Base-by-base conservation (phyloP, 2,888 invertebrate species). In the Myopa testacea region DNA sequence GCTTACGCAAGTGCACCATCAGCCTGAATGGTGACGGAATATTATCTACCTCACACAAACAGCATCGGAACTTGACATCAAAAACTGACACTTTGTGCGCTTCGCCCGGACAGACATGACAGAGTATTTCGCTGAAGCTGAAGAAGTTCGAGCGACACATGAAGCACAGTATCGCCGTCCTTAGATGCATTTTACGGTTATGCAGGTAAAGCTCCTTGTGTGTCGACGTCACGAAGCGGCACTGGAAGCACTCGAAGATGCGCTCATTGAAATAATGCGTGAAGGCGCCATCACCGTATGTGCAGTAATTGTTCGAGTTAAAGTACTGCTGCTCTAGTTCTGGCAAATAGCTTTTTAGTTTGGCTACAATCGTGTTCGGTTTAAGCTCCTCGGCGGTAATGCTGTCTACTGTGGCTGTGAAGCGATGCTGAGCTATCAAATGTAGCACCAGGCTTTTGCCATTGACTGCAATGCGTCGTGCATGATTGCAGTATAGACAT, bases 61-160 rank as follows among this genome's bases (percentile, higher is more conserved):
- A 95, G 88, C 96, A 96, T 83, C 95, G 92, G 89, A 94, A 96
- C 83, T 92, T 92, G 80, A 94, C 91, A 88, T 94, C 93, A 34
- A 86, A 86, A 4, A 86, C 80, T 6, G 84, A 82, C 3, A 83
- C 83, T 77, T 84, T 85, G 85, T 91, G 91, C 73, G 93, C 90
- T 81, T 90, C 90, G 72, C 96, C 96, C 34, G 96, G 95, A 89
- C 96, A 96, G 84, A 96, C 91, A 90, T 96, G 96, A 90, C 96
- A 96, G 80, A 96, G 90, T 80, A 96, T 91, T 88, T 96, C 96
- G 90, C 95, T 95, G 89, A 95, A 96, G 89, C 94, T 95, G 89
- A 94, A 95, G 90, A 96, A 96, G 86, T 94, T 95, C 52, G 93
- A 92, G 89, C 95, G 95, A 89, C 96, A 96, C 96, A 96, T 96